A percentile compares a stretch with the other conserved stretches of the same genome.
Evolutionary conservation across 2,888 invertebrate species (phyloP).

Genomic region (Cosmia trapezina): DNA sequence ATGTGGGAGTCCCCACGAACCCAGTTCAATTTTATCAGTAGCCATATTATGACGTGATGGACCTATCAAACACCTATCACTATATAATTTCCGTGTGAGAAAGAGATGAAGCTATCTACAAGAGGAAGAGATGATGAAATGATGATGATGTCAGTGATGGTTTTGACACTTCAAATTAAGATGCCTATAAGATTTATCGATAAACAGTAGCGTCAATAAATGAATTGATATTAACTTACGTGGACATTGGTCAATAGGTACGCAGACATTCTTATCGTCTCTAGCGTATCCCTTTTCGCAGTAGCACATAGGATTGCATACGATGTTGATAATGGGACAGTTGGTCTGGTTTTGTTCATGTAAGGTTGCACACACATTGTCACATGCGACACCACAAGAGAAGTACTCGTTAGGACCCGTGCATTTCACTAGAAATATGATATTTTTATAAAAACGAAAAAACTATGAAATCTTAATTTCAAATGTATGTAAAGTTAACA

Average conservation of each 20-base stretch:
- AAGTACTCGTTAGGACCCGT: slow-evolving; percentile 72
- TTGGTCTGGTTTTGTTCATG: slow-evolving; percentile 65
- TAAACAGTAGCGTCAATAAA: not conserved
- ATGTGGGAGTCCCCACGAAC: not conserved
- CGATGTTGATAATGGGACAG: slow-evolving; percentile 69
- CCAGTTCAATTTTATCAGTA: not conserved
- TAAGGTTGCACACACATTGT: slow-evolving; percentile 76
- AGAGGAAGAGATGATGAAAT: too few species aligned
- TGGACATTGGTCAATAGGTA: slow-evolving; percentile 35
- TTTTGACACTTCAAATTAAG: not conserved
- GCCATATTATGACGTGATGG: too few species aligned
- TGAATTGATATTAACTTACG: slow-evolving; percentile 12
- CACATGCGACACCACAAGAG: slow-evolving; percentile 76
- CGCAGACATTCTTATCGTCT: slow-evolving; percentile 47
- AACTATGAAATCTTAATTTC: not conserved
- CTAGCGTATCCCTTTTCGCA: slow-evolving; percentile 74
- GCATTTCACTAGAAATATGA: slow-evolving; percentile 64
- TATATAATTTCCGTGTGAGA: not conserved
- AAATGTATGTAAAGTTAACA: not conserved
- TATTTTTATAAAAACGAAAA: not conserved
- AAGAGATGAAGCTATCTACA: not conserved
- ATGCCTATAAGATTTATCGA: too few species aligned
- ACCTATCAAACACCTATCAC: too few species aligned
- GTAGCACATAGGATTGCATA: slow-evolving; percentile 72
- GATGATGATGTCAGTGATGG: not conserved